Conservation (phyloP, 2,797 vertebrate genomes). For the Sebastes oblongus region DNA sequence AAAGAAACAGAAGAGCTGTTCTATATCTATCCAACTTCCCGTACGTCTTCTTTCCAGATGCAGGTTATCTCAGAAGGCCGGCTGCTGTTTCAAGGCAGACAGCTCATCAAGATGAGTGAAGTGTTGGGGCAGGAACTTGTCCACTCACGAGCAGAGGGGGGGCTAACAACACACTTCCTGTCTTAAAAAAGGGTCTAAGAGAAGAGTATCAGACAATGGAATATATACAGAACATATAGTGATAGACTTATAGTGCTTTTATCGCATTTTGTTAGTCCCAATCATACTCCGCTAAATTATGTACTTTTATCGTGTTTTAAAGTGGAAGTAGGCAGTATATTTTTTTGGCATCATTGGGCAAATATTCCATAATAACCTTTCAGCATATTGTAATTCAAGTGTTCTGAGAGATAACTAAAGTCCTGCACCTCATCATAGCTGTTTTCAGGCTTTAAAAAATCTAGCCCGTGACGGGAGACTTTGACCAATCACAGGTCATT, state of each 20-base stretch:
- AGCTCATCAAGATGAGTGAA: slow-evolving; percentile 55
- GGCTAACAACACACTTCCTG: slow-evolving; percentile 10
- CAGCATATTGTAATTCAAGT: too few relatives aligned
- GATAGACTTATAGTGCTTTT: background rate
- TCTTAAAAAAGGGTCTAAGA: background rate
- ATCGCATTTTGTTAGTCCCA: background rate
- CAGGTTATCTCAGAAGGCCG: slow-evolving; percentile 23
- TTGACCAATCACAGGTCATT: too few relatives aligned
- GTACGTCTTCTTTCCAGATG: background rate
- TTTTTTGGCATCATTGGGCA: too few relatives aligned
- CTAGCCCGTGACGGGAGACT: too few relatives aligned
- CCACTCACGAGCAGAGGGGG: background rate
- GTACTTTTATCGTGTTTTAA: background rate
- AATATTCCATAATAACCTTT: too few relatives aligned
- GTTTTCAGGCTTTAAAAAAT: too few relatives aligned
- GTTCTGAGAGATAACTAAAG: too few relatives aligned
- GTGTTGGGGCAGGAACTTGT: slow-evolving; percentile 29
- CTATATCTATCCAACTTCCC: slow-evolving; percentile 1
- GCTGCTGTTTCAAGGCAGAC: slow-evolving; percentile 48
- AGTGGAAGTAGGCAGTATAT: too few relatives aligned
- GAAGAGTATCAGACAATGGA: background rate
- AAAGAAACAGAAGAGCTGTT: background rate
- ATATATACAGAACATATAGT: background rate
- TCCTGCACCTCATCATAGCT: fast-evolving
- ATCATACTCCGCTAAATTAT: background rate